Evolutionary conservation across 2,797 vertebrate genomes (phyloP), one percentile per base, ranked within the genome.

Genomic region (Macropodus opercularis): DNA sequence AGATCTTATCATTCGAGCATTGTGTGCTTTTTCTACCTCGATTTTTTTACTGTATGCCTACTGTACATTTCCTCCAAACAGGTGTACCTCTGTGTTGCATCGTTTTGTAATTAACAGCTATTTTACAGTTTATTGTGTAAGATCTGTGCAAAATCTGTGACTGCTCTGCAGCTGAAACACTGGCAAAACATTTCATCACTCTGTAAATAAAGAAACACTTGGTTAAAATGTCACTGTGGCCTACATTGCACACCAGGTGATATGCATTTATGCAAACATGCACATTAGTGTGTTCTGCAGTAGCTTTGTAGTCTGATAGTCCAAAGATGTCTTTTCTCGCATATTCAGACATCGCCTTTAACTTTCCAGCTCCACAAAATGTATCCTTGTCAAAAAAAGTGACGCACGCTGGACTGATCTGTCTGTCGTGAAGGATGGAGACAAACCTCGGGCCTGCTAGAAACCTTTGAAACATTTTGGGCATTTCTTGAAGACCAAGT

Each of bases 21-120:
- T 72, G 61, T 85, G 80, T 77, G 75, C 73, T 85, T 87, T 90
- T 86, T 91, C 91, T 92, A 91, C 90, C 90, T 92, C 85, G 54
- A 82, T 76, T 88, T 85, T 87, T 80, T 72, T 4, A 32, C 24
- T 15, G 65, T 85, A 55, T n/a, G n/a, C 77, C 71, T 62, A 81
- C 61, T 78, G 75, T 80, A 78, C 46, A 72, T 79, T 75, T 77
- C 22, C 40, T 76, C 52, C 39, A 19, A 74, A 85, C 60, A 77
- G 69, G 69, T 52, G 52, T 72, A 52, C 61, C 12, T 53, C 60
- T 67, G 65, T 76, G 32, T 75, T 60, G 55, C 36, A 75, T 77
- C 60, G 46, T 85, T 87, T 87, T 84, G 72, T 81, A 71, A 64
- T 80, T 26, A 54, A 68, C 38, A 41, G 44, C 32, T 77, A 65